phyloP scores from a whole-genome alignment of 2,797 vertebrate species.

The Tapirus indicus region DNA sequence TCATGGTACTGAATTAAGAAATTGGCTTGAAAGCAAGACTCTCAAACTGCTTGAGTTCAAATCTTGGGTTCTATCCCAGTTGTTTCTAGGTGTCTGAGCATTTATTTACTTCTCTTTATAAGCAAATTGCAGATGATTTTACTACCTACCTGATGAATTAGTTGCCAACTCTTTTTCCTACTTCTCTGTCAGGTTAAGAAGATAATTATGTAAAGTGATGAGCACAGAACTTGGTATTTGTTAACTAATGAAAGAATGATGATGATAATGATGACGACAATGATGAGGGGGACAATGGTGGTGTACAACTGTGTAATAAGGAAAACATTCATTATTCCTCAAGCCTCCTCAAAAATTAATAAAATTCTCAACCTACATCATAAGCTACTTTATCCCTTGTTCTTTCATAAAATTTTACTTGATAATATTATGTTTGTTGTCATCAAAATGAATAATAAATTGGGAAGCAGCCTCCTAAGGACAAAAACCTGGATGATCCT shows the following conservation, averaged over 20 bases:
- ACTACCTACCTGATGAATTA: not conserved
- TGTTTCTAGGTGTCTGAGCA: not conserved
- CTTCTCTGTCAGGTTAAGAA: not conserved
- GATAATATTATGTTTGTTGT: not conserved
- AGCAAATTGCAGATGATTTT: not conserved
- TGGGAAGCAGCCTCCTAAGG: not conserved
- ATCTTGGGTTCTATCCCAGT: not conserved
- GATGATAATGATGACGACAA: no score
- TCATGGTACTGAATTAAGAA: not conserved
- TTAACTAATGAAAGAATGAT: not conserved
- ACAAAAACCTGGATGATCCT: not conserved
- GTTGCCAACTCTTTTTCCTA: not conserved
- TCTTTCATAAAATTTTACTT: not conserved
- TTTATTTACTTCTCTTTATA: not conserved
- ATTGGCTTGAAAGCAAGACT: not conserved
- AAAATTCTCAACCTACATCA: not conserved
- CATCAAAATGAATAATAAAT: not conserved
- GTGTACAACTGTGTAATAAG: no score
- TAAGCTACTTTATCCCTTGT: not conserved
- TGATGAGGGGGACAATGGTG: accelerated
- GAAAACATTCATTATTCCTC: not conserved
- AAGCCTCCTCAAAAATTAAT: not conserved
- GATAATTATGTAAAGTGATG: not conserved
- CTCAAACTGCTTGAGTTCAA: not conserved
- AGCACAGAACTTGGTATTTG: not conserved